Base-by-base conservation (phyloP, 64 coral and sea anemone genomes). In the Orbicella faveolata region DNA sequence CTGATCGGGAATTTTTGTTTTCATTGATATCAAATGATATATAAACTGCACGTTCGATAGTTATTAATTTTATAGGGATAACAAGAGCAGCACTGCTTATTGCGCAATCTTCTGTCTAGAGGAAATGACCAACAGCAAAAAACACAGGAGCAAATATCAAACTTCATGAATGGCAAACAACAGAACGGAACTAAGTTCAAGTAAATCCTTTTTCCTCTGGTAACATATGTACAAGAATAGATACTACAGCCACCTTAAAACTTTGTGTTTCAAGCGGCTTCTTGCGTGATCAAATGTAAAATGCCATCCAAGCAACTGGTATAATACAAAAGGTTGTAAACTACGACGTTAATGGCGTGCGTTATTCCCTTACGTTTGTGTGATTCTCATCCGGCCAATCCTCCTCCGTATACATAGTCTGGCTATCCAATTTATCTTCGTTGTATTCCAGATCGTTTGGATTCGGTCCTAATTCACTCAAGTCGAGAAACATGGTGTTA, bases 401-500 rank as follows among this genome's bases (percentile, higher is more conserved):
- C 21, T 53, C 64, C 21, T 72, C 23, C 9, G 82, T 85, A 26
- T 70, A 26, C 2, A 23, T 11, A 23, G 63, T 85, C 36, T 82
- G 79, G 52, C 30, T n/a, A 23, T 85, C 63, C 3, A 65, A 52
- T 36, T 73, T 44, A 52, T 72, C 36, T 19, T 73, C 39, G 82
- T 85, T 72, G 67, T 26, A 66, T 67, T 85, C 64, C 17, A 16
- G 65, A 51, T 70, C 82, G 6, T 52, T 16, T 44, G 44, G 23
- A 9, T 36, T 41, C 23, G 66, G 82, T 52, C 82, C 82, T 37
- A 85, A 72, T 14, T 85, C 82, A 18, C 82, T 21, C 65, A 85
- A 48, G 14, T 85, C 82, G 7, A 85, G 23, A 44, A 85, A 85
- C 21, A 85, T 26, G 11, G 82, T 85, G 39, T 85, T 35, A 52